A percentile compares a stretch with the other conserved stretches of the same genome.
Evolutionary conservation across 2,888 invertebrate species (phyloP).

Genomic region (Drosophila meridionalis): DNA sequence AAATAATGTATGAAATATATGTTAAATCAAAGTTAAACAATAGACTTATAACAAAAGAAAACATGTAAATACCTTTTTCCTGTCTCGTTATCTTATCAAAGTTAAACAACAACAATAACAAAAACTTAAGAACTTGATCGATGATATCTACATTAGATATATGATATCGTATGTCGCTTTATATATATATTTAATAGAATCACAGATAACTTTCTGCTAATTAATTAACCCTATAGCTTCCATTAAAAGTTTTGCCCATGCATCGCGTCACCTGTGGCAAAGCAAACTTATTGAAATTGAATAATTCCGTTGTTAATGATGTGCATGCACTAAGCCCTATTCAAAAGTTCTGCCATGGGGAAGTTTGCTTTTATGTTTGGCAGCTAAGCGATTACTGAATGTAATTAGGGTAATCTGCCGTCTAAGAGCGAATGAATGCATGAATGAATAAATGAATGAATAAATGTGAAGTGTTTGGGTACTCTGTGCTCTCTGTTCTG

Average conservation of each 20-base stretch:
- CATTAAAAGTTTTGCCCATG: background rate
- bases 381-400: conserved; percentile 27
- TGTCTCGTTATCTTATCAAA: background rate
- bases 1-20: too few relatives aligned
- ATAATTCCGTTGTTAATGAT: conserved; percentile 22
- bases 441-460: conserved; percentile 28
- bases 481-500: conserved; percentile 10
- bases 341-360: conserved; percentile 15
- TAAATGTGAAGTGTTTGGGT: conserved; percentile 29
- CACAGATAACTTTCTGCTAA: background rate
- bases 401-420: conserved; percentile 49
- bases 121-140: background rate
- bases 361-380: conserved; percentile 37
- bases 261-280: background rate
- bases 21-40: too few relatives aligned
- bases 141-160: background rate
- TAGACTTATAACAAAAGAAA: too few relatives aligned
- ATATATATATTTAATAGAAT: background rate
- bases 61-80: too few relatives aligned
- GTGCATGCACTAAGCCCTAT: conserved; percentile 13
- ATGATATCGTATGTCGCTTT: background rate
- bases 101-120: background rate
- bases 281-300: conserved; percentile 9
- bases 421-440: conserved; percentile 11
- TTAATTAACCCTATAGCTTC: background rate